phyloP scores from a whole-genome alignment of 2,888 invertebrate genomes.

The Pilophorus perplexus region DNA sequence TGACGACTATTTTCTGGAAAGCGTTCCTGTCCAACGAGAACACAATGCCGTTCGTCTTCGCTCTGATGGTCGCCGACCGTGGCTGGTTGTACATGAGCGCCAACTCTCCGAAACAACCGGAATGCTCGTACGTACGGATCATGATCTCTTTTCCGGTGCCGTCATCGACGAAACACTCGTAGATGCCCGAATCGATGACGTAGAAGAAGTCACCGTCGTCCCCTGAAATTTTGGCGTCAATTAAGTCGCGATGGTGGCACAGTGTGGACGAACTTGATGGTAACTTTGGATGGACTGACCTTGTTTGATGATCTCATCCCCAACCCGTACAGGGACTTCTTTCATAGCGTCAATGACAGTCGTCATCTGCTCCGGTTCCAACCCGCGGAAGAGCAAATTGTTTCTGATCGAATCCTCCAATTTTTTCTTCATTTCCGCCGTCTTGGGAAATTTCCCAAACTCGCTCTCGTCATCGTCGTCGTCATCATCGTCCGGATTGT shows the following conservation, averaged over 20 bases:
- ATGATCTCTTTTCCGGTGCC: constrained; percentile 56
- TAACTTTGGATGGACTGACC: too few species aligned
- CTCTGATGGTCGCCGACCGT: constrained; percentile 86
- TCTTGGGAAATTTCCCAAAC: constrained; percentile 18
- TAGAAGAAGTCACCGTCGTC: constrained; percentile 97
- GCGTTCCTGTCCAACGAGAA: constrained; percentile 31
- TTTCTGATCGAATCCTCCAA: constrained; percentile 15
- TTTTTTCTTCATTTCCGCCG: constrained; percentile 23
- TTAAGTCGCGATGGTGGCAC: background rate
- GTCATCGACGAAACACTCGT: constrained; percentile 70
- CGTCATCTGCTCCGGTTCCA: constrained; percentile 59
- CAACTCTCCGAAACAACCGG: constrained; percentile 92
- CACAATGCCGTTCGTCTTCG: constrained; percentile 66
- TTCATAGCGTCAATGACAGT: constrained; percentile 98
- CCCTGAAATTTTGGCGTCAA: background rate
- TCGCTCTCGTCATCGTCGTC: constrained; percentile 3
- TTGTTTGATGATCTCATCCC: constrained; percentile 89
- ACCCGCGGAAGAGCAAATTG: constrained; percentile 23
- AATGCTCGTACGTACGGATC: constrained; percentile 84
- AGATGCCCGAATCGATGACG: constrained; percentile 81
- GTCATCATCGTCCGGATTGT: constrained; percentile 25
- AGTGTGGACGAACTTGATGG: too few species aligned
- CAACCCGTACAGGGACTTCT: constrained; percentile 79
- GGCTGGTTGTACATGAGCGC: constrained; percentile 98
- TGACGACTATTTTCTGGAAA: constrained; percentile 33